Evolutionary conservation across 2,113 vertebrate species (phyloP).

Genomic region (Lycaon pictus): DNA sequence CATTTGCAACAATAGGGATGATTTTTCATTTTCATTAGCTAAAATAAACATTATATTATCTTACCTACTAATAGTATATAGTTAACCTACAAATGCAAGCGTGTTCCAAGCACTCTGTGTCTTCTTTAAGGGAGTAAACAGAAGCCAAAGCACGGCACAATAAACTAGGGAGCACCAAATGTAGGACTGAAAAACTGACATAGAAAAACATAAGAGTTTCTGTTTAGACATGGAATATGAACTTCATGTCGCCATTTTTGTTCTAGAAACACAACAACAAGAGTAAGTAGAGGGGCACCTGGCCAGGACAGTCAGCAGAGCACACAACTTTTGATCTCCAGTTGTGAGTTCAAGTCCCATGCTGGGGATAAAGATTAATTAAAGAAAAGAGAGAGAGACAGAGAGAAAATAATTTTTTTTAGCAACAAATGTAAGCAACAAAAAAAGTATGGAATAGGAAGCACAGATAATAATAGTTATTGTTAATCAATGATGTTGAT

Average conservation of each 20-base stretch:
- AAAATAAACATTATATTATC: background rate
- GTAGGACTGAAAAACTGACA: background rate
- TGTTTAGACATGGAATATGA: background rate
- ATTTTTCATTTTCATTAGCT: background rate
- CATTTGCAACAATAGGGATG: background rate
- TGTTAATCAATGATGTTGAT: background rate
- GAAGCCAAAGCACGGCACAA: background rate
- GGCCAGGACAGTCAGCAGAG: background rate
- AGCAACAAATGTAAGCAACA: background rate
- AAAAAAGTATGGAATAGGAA: background rate
- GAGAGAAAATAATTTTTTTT: background rate
- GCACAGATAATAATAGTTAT: background rate
- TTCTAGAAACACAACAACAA: background rate
- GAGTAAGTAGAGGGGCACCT: background rate
- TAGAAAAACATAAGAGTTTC: background rate
- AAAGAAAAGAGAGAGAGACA: background rate
- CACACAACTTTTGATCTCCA: background rate
- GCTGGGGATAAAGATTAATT: background rate
- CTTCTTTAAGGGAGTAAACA: background rate
- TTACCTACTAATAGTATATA: background rate
- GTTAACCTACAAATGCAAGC: background rate
- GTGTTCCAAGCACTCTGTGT: background rate
- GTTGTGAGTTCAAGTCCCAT: background rate
- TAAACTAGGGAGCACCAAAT: background rate
- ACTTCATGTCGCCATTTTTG: background rate